Evolutionary conservation across 2,888 invertebrate species (phyloP), one percentile per base, ranked within the genome.

Genomic region (Caenorhabditis drosophilae): DNA sequence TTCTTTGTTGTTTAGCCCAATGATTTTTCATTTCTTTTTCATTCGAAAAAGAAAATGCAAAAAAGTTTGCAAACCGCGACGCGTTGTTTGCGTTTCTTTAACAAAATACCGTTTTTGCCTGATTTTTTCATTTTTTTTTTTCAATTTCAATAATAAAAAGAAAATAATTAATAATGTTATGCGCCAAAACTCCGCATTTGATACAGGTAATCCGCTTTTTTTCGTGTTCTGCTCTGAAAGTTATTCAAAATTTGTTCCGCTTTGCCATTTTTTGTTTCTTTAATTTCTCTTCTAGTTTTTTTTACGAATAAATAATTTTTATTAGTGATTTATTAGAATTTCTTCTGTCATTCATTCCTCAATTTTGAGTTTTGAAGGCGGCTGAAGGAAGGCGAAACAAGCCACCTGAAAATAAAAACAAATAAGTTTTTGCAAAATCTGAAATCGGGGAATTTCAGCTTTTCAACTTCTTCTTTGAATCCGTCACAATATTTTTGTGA

Each of bases 401-500:
- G 68, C 71, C 9, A 71, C 57, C 62, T 62, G 47, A 50, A 62
- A 26, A 16, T 18, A 15, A 23, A 20, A 36, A 12, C n/a, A 4
- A 4, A 7, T 36, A n/a, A 36, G n/a, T n/a, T 36, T 41, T 15
- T 6, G 22, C 23, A 20, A 34, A n/a, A n/a, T n/a, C n/a, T n/a
- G n/a, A n/a, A n/a, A n/a, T n/a, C n/a, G n/a, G n/a, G n/a, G n/a
- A n/a, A 34, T 9, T 7, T 41, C 4, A 22, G 18, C 18, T 20
- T 41, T 2, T 40, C 34, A 16, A 62, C 62, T 27, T 68, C 64
- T 31, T 71, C 68, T 44, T 71, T 71, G 56, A 68, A 70, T 34
- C 73, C 73, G 18, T 73, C 73, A 23, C 73, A 73, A 49, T 68
- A 73, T 44, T 70, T 70, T 22, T 70, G 68, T 7, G 73, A 73